phyloP scores from a whole-genome alignment of 2,888 invertebrate genomes.

The Sepioteuthis lessoniana region DNA sequence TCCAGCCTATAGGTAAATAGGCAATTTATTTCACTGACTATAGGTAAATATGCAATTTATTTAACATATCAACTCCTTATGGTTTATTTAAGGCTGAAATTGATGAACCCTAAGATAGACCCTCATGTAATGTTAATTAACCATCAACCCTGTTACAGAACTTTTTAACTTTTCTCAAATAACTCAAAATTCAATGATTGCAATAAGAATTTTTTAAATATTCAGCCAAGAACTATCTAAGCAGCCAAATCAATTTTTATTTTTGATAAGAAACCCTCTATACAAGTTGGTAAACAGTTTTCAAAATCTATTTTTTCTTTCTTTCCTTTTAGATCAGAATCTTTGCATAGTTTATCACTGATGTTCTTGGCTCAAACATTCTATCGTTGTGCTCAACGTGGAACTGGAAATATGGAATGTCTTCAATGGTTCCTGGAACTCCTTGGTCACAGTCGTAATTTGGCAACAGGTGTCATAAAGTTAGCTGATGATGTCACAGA shows the following conservation, averaged over 20 bases:
- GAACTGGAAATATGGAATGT: conserved; percentile 56
- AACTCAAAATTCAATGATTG: no score
- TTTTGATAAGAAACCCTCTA: not conserved
- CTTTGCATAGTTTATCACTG: conserved; percentile 34
- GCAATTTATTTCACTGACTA: no score
- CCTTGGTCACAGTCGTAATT: conserved; percentile 69
- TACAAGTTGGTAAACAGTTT: not conserved
- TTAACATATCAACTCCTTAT: no score
- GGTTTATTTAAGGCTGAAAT: no score
- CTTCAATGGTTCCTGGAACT: conserved; percentile 70
- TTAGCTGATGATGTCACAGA: conserved; percentile 55
- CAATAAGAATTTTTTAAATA: no score
- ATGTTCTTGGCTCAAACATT: conserved; percentile 50
- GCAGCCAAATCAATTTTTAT: not conserved
- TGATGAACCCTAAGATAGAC: no score
- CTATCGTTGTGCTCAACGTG: conserved; percentile 43
- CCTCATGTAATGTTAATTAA: no score
- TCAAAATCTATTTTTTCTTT: not conserved
- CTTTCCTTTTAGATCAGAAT: not conserved
- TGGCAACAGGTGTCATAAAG: conserved; percentile 58
- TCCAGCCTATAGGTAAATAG: no score
- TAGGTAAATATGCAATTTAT: no score
- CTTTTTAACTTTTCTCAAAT: no score
- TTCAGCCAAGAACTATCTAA: no score
- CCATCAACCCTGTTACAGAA: no score